phyloP scores from a whole-genome alignment of 2,113 vertebrate genomes.

The Odobenus rosmarus region DNA sequence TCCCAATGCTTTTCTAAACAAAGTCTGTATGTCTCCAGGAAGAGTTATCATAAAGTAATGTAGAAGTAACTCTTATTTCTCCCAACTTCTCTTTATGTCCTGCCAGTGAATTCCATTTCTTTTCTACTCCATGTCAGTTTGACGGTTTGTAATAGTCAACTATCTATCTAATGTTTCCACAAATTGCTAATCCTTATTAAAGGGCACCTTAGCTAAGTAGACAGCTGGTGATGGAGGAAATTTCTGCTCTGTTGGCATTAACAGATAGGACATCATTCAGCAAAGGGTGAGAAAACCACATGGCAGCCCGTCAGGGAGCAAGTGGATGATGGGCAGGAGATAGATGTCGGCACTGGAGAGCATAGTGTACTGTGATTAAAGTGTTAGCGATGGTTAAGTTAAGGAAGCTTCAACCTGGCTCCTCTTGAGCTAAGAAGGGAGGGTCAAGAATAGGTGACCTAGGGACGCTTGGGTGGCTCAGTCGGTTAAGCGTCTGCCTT shows the following conservation, averaged over 20 bases:
- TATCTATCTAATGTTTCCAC: constrained; percentile 35
- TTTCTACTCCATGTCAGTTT: not conserved
- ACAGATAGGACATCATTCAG: not conserved
- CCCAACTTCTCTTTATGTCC: not conserved
- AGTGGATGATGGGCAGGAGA: not conserved
- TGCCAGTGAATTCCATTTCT: not conserved
- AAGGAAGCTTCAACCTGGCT: not conserved
- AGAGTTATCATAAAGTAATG: not conserved
- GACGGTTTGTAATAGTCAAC: constrained; percentile 46
- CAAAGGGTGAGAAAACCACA: not conserved
- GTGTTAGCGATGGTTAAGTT: not conserved
- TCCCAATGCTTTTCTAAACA: not conserved
- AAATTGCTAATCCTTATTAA: constrained; percentile 53
- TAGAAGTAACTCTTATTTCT: not conserved
- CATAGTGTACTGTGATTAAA: not conserved
- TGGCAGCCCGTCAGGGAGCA: not conserved
- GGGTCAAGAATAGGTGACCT: not conserved
- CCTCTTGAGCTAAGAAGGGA: not conserved
- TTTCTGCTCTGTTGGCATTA: not conserved
- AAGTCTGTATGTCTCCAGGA: not conserved
- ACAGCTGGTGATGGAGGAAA: not conserved
- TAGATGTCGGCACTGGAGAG: not conserved
- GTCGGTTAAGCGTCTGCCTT: not conserved
- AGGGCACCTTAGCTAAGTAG: constrained; percentile 48
- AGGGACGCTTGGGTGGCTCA: not conserved